Percentiles rank a stretch among this genome's conserved stretches.
Conservation (phyloP, 2,797 vertebrate species). For the Siniperca obscura region DNA sequence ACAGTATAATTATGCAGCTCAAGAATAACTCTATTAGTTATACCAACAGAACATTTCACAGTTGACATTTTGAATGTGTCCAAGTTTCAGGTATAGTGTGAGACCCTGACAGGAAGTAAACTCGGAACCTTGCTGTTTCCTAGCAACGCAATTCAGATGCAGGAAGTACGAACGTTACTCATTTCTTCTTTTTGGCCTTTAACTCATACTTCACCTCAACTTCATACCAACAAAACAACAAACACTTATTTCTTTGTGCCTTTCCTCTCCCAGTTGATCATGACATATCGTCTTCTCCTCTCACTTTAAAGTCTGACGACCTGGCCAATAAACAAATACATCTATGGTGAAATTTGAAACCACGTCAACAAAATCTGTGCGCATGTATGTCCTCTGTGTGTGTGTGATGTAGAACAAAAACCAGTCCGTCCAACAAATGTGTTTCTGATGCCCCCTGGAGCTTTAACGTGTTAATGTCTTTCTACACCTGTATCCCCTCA, state of each 20-base stretch:
- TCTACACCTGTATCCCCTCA: background rate
- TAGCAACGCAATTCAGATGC: background rate
- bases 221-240: background rate
- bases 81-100: background rate
- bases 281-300: background rate
- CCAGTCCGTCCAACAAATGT: background rate
- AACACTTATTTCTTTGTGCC: background rate
- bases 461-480: background rate
- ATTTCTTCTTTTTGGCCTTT: background rate
- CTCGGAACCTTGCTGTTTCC: background rate
- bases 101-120: background rate
- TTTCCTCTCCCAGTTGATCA: background rate
- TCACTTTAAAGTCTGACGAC: background rate
- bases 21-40: too few species aligned
- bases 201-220: background rate
- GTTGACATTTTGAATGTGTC: background rate
- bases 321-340: background rate
- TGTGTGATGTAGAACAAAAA: background rate
- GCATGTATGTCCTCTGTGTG: background rate
- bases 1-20: too few species aligned
- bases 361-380: background rate
- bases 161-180: background rate
- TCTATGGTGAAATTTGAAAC: background rate
- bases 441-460: slow-evolving; percentile 72
- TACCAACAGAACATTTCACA: background rate